phyloP scores from a whole-genome alignment of 2,888 invertebrate genomes.

The Andrena minutula region DNA sequence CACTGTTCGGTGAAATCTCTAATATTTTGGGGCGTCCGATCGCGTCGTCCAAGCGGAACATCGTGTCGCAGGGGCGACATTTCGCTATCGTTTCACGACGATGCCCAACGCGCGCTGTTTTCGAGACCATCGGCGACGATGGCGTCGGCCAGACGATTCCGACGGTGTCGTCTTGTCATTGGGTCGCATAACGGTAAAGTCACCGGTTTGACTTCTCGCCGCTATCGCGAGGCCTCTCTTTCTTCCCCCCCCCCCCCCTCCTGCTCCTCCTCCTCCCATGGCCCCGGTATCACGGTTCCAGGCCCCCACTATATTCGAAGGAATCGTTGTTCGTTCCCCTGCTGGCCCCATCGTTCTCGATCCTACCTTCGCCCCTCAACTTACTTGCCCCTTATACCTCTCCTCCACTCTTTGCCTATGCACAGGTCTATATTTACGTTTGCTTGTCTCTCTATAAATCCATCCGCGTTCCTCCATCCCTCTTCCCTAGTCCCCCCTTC shows the following conservation, averaged over 20 bases:
- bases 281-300: constrained; percentile 8
- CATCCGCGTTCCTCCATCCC: constrained; percentile 43
- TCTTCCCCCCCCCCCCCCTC: constrained; percentile 20
- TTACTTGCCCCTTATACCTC: constrained; percentile 1
- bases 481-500: constrained; percentile 20
- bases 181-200: constrained; percentile 83
- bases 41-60: background rate
- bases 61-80: background rate
- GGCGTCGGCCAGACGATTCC: constrained; percentile 34
- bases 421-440: constrained; percentile 62
- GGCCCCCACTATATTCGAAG: constrained; percentile 29
- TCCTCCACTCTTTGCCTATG: constrained; percentile 41
- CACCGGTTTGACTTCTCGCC: constrained; percentile 69
- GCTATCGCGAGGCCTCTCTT: constrained; percentile 45
- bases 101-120: background rate
- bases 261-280: constrained; percentile 1
- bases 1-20: background rate
- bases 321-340: constrained; percentile 10
- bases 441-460: constrained; percentile 60
- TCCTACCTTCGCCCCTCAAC: constrained; percentile 34
- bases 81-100: background rate
- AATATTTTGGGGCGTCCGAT: background rate
- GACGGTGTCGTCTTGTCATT: constrained; percentile 79
- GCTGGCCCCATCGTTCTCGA: constrained; percentile 3
- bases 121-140: constrained; percentile 41